These are phyloP conservation scores for Caenorhabditis sp. DNA, from an alignment of 2,888 invertebrate species.

Conservation along the genomic window DNA sequence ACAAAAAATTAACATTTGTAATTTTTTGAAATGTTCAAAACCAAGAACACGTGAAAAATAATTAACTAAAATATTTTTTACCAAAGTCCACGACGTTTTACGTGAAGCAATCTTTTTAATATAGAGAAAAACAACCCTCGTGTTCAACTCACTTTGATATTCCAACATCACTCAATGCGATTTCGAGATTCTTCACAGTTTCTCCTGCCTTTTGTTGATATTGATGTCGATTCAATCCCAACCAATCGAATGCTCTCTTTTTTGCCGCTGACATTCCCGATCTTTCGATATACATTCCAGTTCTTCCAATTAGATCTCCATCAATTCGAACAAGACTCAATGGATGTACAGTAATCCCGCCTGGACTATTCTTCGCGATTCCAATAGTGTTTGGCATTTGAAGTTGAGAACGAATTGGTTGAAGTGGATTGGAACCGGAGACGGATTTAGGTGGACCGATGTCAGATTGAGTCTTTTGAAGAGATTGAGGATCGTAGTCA, in stretches of 20 bases:
- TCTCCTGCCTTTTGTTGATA: constrained; percentile 3
- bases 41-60: too few relatives aligned
- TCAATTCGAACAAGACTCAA: constrained; percentile 8
- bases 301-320: constrained; percentile 26
- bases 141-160: constrained; percentile 19
- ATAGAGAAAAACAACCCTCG: not conserved
- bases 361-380: not conserved
- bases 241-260: constrained; percentile 33
- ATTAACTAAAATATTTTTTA: too few relatives aligned
- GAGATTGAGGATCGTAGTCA: not conserved
- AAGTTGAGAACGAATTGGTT: constrained; percentile 11
- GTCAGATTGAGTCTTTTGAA: not conserved
- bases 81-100: too few relatives aligned
- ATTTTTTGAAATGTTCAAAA: too few relatives aligned
- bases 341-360: not conserved
- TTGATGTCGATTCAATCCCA: constrained; percentile 39
- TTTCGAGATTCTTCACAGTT: constrained; percentile 10
- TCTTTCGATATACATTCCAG: constrained; percentile 40
- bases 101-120: too few relatives aligned
- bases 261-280: constrained; percentile 14
- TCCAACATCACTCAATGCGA: constrained; percentile 30
- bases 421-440: not conserved
- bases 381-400: not conserved
- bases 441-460: not conserved
- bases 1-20: too few relatives aligned